These are phyloP conservation scores for Centropus unirufus DNA, from an alignment of 2,113 vertebrate species.

Conservation along the genomic window DNA sequence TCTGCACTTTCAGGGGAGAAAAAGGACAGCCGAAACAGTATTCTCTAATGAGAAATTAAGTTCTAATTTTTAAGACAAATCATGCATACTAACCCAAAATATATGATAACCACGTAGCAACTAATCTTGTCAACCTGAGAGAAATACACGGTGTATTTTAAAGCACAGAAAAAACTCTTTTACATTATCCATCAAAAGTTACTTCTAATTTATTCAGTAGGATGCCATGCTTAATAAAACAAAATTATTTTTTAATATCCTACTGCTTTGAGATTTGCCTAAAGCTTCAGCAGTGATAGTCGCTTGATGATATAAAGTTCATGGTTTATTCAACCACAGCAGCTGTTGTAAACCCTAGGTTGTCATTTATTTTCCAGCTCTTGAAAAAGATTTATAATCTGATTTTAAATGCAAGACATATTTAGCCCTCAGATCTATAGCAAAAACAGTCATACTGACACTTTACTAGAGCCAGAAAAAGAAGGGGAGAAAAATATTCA, in stretches of 20 bases:
- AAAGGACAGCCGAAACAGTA: neutral
- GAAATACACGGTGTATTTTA: neutral
- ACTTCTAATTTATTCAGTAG: constrained; percentile 57
- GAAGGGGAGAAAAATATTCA: neutral
- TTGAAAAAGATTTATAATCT: constrained; percentile 58
- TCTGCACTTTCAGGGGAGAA: neutral
- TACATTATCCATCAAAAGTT: constrained; percentile 27
- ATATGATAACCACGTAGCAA: neutral
- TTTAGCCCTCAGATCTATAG: constrained; percentile 31
- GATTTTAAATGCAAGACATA: constrained; percentile 40
- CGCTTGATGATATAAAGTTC: constrained; percentile 55
- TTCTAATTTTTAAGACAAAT: constrained; percentile 13
- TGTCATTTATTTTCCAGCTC: constrained; percentile 58
- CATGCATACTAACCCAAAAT: neutral
- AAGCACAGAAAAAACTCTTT: constrained; percentile 6
- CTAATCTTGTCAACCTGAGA: neutral
- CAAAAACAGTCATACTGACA: neutral
- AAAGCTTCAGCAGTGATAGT: constrained; percentile 25
- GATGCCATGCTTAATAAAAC: constrained; percentile 35
- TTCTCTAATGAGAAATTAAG: neutral
- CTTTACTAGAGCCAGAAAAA: neutral
- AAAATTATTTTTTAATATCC: constrained; percentile 65
- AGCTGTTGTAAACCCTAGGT: constrained; percentile 42
- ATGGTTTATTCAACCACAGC: constrained; percentile 64
- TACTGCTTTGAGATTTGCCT: constrained; percentile 35